Percentiles rank a stretch among this genome's conserved stretches.
These are phyloP conservation scores for Clarias platycephalus DNA, from an alignment of 2,797 vertebrate genomes.

Conservation along the genomic window DNA sequence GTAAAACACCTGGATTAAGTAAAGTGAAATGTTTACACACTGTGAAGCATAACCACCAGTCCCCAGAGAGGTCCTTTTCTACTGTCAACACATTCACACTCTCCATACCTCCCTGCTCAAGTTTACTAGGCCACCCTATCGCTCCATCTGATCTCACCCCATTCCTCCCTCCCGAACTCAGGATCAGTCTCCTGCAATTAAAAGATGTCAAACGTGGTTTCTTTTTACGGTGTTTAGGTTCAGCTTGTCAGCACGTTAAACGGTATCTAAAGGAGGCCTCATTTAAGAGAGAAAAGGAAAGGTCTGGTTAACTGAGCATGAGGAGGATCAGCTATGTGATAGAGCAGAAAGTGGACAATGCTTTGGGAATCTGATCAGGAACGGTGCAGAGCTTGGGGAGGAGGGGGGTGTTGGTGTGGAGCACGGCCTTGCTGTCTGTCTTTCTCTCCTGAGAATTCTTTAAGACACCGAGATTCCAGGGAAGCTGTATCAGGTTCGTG, in stretches of 20 bases:
- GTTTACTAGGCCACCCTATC: slow-evolving; percentile 54
- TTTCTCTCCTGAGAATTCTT: slow-evolving; percentile 78
- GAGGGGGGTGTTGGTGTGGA: slow-evolving; percentile 12
- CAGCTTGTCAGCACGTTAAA: slow-evolving; percentile 77
- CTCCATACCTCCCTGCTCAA: slow-evolving; percentile 68
- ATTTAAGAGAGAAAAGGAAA: slow-evolving; percentile 73
- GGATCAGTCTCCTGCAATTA: slow-evolving; percentile 80
- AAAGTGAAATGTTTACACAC: slow-evolving; percentile 53
- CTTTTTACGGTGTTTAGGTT: slow-evolving; percentile 74
- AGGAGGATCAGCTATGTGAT: slow-evolving; percentile 71
- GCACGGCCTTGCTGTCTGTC: slow-evolving; percentile 74
- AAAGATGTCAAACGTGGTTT: slow-evolving; percentile 84
- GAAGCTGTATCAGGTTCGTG: slow-evolving; percentile 85
- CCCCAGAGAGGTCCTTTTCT: slow-evolving; percentile 60
- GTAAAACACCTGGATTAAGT: slow-evolving; percentile 52
- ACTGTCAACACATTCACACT: slow-evolving; percentile 65
- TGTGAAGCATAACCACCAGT: slow-evolving; percentile 55
- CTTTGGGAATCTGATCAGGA: slow-evolving; percentile 75
- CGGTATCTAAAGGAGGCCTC: slow-evolving; percentile 81
- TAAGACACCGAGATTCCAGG: slow-evolving; percentile 79
- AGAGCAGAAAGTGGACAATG: slow-evolving; percentile 68
- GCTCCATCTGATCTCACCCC: slow-evolving; percentile 38
- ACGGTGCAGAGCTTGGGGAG: slow-evolving; percentile 48
- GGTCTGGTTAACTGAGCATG: slow-evolving; percentile 59
- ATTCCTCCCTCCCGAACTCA: slow-evolving; percentile 55